Evolutionary conservation across 2,113 vertebrate species (phyloP), one percentile per base, ranked within the genome.

Genomic region (Irena cyanogastra): DNA sequence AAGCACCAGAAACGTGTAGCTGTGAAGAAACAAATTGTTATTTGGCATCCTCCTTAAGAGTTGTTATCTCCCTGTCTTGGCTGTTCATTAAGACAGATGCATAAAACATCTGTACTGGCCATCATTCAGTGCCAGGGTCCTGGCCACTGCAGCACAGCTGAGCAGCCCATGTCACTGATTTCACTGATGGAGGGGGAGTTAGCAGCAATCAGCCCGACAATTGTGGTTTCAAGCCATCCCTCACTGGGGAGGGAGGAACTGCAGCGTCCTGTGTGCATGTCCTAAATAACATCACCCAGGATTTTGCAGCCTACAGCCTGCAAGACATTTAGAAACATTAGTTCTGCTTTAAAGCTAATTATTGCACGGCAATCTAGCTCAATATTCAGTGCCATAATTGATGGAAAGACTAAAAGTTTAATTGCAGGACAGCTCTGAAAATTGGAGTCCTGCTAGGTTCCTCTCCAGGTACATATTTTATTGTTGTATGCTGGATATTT

Each of bases 21-120:
- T 70, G 61, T 45, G 31, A 68, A 87, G 60, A 60, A 94, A 82
- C 69, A 91, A 95, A 89, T 64, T 71, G 87, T 14, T 91, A 27
- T 80, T 91, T 94, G 84, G 52, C 69, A 87, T 87, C 82, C 49
- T 86, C 68, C 82, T 89, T 47, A 65, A 72, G 94, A 85, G 64
- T 93, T 87, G 26, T 77, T 69, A 69, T 88, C 74, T 86, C 33
- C 53, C 70, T 95, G 44, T 92, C 60, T 74, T 49, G 80, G 54
- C 86, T 86, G 49, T 86, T 91, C 23, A 10, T 85, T 75, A 63
- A 75, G 78, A 86, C 78, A 95, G 92, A 95, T 82, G 61, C 42
- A 84, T 88, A 61, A 95, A 93, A 91, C 91, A 92, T 93, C 85
- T 96, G 83, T 31, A 75, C 24, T 60, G 71, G 70, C 23, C 37